phyloP scores from a whole-genome alignment of 2,113 vertebrate genomes.

The Cichladusa arquata region DNA sequence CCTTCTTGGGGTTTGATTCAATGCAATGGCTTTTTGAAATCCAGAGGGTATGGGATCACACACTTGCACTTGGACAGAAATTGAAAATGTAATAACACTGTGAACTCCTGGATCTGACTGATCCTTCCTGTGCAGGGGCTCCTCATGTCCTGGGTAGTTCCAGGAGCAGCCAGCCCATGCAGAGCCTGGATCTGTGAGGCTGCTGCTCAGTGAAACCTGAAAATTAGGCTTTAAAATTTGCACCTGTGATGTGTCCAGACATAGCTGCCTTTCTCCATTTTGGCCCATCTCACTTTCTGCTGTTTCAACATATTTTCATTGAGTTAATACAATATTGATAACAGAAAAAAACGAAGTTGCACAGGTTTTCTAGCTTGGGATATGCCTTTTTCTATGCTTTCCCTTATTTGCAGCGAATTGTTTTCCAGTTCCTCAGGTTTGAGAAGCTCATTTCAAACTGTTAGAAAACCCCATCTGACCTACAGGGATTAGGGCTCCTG shows the following conservation, averaged over 20 bases:
- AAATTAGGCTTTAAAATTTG: neutral
- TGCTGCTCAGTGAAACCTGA: neutral
- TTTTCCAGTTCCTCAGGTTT: neutral
- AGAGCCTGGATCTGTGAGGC: neutral
- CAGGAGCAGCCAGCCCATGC: neutral
- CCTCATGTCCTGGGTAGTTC: neutral
- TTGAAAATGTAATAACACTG: conserved; percentile 5
- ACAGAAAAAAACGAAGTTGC: neutral
- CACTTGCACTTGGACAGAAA: conserved; percentile 21
- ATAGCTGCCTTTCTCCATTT: neutral
- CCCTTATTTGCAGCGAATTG: neutral
- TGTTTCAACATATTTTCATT: neutral
- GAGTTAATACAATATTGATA: neutral
- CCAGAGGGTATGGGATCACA: neutral
- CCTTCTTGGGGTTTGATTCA: conserved; percentile 3
- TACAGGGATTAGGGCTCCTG: neutral
- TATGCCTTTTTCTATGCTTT: neutral
- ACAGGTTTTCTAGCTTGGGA: neutral
- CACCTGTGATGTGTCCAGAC: neutral
- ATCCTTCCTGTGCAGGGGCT: neutral
- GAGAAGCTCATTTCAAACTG: neutral
- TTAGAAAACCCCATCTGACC: neutral
- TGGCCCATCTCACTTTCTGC: neutral
- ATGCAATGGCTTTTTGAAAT: conserved; percentile 24
- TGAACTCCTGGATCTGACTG: conserved; percentile 24